phyloP scores from a whole-genome alignment of 2,113 vertebrate species.

The Asarcornis scutulata region DNA sequence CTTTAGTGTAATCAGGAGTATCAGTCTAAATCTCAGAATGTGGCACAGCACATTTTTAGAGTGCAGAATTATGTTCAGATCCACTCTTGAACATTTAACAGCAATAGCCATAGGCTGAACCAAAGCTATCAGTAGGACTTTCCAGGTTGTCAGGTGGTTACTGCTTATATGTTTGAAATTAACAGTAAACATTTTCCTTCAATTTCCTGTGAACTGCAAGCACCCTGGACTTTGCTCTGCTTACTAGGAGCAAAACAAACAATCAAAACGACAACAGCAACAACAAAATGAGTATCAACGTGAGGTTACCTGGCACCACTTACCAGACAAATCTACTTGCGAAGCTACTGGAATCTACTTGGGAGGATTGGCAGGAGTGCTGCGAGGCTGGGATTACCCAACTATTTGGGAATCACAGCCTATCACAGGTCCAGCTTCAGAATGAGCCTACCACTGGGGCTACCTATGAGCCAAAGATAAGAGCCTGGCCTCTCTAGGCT shows the following conservation, averaged over 20 bases:
- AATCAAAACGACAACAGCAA: neutral
- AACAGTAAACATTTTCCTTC: neutral
- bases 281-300: neutral
- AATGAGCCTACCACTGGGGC: neutral
- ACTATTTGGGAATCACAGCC: rapidly evolving
- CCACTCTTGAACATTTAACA: neutral
- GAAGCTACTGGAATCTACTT: neutral
- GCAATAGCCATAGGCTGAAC: neutral
- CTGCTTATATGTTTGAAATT: neutral
- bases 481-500: neutral
- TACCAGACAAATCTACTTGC: neutral
- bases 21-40: neutral
- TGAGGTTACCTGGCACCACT: neutral
- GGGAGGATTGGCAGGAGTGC: neutral
- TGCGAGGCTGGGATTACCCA: neutral
- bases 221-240: neutral
- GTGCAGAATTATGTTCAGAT: rapidly evolving
- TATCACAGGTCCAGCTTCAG: neutral
- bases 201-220: neutral
- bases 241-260: neutral
- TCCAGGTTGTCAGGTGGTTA: neutral
- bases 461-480: neutral
- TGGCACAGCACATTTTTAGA: neutral
- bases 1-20: neutral
- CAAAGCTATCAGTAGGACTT: neutral